phyloP scores from a whole-genome alignment of 2,888 invertebrate genomes.

The Conomelus anceps region DNA sequence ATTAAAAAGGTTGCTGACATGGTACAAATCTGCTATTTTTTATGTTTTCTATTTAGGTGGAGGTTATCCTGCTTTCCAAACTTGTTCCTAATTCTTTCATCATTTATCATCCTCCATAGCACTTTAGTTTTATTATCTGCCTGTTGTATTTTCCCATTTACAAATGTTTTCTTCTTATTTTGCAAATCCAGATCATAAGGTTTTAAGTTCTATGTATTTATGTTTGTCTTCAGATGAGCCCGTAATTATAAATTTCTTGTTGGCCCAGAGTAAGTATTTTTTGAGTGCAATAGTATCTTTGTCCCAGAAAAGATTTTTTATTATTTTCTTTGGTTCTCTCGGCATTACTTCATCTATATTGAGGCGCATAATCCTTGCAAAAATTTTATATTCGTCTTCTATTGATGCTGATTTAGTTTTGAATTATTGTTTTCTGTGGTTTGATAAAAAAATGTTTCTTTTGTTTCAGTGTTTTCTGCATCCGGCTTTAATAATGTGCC shows the following conservation, averaged over 20 bases:
- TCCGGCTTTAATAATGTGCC: conserved; percentile 45
- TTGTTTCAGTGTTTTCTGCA: conserved; percentile 53
- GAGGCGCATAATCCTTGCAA: background rate
- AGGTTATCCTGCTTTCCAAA: background rate
- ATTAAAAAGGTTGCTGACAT: background rate
- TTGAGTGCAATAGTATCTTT: background rate
- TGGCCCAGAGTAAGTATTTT: background rate
- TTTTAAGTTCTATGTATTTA: background rate
- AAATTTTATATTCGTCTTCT: background rate
- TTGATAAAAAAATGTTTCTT: conserved; percentile 20
- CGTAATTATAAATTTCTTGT: background rate
- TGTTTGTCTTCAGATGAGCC: background rate
- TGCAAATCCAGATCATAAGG: background rate
- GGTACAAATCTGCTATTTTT: background rate
- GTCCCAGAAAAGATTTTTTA: background rate
- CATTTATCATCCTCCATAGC: background rate
- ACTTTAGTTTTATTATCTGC: background rate
- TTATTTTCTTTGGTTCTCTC: background rate
- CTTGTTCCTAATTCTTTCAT: background rate
- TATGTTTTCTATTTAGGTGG: background rate
- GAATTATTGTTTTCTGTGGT: background rate
- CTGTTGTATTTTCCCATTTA: background rate
- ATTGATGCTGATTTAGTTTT: background rate
- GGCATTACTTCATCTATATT: background rate
- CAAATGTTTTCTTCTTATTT: background rate